phyloP scores from a whole-genome alignment of 2,797 vertebrate species.

The Channa striata region DNA sequence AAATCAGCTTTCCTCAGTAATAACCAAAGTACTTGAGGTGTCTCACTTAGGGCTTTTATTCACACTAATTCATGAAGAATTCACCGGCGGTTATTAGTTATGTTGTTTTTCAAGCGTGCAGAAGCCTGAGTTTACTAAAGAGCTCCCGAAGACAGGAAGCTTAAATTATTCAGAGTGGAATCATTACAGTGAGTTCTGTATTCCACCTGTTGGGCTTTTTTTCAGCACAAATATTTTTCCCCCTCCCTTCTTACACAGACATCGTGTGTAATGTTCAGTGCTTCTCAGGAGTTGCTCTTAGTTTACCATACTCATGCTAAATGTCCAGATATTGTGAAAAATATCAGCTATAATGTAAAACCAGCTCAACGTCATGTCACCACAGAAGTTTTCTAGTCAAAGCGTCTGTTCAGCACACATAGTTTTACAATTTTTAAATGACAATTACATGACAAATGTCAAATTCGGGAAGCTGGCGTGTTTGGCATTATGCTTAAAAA shows the following conservation, averaged over 20 bases:
- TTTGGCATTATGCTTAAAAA: background rate
- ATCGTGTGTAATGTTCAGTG: background rate
- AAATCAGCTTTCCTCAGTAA: conserved; percentile 6
- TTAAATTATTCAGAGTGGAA: conserved; percentile 36
- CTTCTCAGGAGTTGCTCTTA: conserved; percentile 11
- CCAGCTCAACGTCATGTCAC: background rate
- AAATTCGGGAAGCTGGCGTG: background rate
- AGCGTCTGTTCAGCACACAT: too few relatives aligned
- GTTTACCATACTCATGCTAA: too few relatives aligned
- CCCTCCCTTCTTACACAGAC: too few relatives aligned
- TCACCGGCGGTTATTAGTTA: background rate
- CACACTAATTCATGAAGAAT: conserved; percentile 12
- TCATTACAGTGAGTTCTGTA: conserved; percentile 25
- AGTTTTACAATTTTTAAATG: too few relatives aligned
- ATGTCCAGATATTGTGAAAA: too few relatives aligned
- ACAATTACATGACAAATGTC: too few relatives aligned
- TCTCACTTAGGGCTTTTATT: conserved; percentile 18
- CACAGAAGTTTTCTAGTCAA: background rate
- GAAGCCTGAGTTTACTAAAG: background rate
- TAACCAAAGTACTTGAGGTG: background rate
- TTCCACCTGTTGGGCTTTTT: conserved; percentile 10
- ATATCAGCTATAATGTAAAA: too few relatives aligned
- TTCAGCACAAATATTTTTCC: background rate
- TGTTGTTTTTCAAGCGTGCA: background rate
- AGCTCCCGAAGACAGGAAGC: conserved; percentile 12